A percentile compares a stretch with the other conserved stretches of the same genome.
Evolutionary conservation across 2,797 vertebrate genomes (phyloP).

Genomic region (Scyliorhinus canicula): DNA sequence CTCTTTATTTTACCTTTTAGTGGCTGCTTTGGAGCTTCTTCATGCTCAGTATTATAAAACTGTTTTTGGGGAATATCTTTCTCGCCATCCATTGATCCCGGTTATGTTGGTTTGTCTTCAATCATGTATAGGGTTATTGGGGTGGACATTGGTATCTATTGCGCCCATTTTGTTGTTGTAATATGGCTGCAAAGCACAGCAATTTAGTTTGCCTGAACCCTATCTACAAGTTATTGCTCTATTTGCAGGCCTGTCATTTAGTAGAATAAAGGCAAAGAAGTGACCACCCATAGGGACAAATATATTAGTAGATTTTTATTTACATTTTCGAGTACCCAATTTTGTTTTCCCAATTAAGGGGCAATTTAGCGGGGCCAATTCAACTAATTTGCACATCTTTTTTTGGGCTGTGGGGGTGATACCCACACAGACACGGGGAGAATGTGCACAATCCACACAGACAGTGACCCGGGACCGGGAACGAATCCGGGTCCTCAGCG

Average conservation of each 20-base stretch:
- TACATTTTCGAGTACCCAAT: too few species aligned
- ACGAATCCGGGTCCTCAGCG: too few species aligned
- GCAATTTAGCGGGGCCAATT: too few species aligned
- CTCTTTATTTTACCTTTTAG: too few species aligned
- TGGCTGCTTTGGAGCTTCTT: neutral
- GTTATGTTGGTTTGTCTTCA: neutral
- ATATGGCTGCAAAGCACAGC: neutral
- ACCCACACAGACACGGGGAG: too few species aligned
- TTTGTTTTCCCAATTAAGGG: too few species aligned
- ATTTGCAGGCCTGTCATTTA: neutral
- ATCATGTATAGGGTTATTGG: neutral
- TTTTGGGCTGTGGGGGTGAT: too few species aligned
- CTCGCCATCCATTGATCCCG: neutral
- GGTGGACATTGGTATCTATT: neutral
- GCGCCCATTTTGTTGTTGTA: neutral
- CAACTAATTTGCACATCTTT: too few species aligned
- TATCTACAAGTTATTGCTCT: neutral
- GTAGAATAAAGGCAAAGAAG: too few species aligned
- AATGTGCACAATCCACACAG: too few species aligned
- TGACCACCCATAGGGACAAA: neutral
- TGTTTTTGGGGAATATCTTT: neutral
- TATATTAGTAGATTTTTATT: neutral
- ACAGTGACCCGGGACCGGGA: too few species aligned
- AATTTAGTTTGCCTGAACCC: neutral
- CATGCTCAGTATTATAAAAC: neutral